phyloP scores from a whole-genome alignment of 2,888 invertebrate genomes.

The Aporophyla lueneburgensis region DNA sequence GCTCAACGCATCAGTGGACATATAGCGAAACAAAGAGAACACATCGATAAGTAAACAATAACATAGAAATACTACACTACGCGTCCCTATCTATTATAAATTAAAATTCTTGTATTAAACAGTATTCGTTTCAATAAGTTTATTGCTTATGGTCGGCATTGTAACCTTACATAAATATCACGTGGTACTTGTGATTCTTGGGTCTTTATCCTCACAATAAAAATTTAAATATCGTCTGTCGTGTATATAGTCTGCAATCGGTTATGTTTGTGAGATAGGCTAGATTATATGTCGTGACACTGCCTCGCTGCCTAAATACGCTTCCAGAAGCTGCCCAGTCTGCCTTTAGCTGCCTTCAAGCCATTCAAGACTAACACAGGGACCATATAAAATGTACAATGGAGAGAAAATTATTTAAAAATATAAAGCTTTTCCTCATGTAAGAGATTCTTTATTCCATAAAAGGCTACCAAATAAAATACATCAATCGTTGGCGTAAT shows the following conservation, averaged over 20 bases:
- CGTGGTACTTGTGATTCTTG: slow-evolving; percentile 13
- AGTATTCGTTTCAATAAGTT: neutral
- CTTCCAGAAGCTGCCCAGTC: too few relatives aligned
- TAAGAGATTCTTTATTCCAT: slow-evolving; percentile 1
- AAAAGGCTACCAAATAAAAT: slow-evolving; percentile 15
- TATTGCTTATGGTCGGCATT: slow-evolving; percentile 25
- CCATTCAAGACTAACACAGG: neutral
- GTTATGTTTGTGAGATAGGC: neutral
- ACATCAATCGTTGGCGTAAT: slow-evolving; percentile 12
- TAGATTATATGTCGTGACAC: neutral
- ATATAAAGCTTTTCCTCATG: neutral
- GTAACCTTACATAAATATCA: slow-evolving; percentile 23
- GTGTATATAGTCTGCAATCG: neutral
- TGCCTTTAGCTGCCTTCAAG: neutral
- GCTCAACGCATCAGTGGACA: slow-evolving; percentile 17
- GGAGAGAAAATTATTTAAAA: neutral
- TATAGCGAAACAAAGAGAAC: neutral
- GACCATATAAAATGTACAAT: neutral
- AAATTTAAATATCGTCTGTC: neutral
- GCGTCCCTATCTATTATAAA: slow-evolving; percentile 28
- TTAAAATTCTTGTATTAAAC: slow-evolving; percentile 21
- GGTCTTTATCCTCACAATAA: neutral
- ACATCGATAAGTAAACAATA: slow-evolving; percentile 4
- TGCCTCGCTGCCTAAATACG: neutral
- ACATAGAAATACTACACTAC: slow-evolving; percentile 41